Conservation (phyloP, 92 coral and sea anemone species). For the Heteractis magnifica region DNA sequence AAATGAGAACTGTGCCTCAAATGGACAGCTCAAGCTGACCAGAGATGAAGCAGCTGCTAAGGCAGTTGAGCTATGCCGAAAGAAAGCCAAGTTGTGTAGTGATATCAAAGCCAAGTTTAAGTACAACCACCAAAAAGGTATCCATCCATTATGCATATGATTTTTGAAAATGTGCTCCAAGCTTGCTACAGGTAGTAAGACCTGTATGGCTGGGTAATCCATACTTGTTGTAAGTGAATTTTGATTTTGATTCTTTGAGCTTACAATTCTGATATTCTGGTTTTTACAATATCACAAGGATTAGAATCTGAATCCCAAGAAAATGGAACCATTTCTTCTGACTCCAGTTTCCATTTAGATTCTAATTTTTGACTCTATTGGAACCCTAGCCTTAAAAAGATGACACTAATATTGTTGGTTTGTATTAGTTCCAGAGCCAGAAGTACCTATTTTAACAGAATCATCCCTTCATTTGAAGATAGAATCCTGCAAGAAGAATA, state of each 20-base stretch:
- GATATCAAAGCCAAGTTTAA: slow-evolving; percentile 33
- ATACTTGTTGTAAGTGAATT: too few species aligned
- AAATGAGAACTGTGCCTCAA: slow-evolving; percentile 93
- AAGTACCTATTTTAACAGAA: slow-evolving; percentile 66
- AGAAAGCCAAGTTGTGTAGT: slow-evolving; percentile 85
- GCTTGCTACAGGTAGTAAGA: too few species aligned
- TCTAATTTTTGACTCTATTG: too few species aligned
- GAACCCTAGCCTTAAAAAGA: too few species aligned
- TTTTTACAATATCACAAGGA: too few species aligned
- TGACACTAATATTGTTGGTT: background rate
- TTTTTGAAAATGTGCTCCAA: background rate
- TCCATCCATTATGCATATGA: background rate
- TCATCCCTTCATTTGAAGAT: slow-evolving; percentile 52
- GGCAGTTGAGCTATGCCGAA: slow-evolving; percentile 78
- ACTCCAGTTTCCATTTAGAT: too few species aligned
- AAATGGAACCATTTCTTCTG: too few species aligned
- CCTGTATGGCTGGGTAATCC: too few species aligned
- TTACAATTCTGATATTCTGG: too few species aligned
- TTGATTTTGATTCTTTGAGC: too few species aligned
- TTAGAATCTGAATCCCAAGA: too few species aligned
- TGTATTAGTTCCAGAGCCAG: slow-evolving; percentile 35
- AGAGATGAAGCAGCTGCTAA: slow-evolving; percentile 84
- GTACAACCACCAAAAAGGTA: slow-evolving; percentile 65
- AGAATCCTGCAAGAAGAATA: slow-evolving; percentile 59
- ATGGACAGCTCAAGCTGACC: slow-evolving; percentile 64